Evolutionary conservation across 2,797 vertebrate genomes (phyloP).

Genomic region (Ptychadena robeensis): DNA sequence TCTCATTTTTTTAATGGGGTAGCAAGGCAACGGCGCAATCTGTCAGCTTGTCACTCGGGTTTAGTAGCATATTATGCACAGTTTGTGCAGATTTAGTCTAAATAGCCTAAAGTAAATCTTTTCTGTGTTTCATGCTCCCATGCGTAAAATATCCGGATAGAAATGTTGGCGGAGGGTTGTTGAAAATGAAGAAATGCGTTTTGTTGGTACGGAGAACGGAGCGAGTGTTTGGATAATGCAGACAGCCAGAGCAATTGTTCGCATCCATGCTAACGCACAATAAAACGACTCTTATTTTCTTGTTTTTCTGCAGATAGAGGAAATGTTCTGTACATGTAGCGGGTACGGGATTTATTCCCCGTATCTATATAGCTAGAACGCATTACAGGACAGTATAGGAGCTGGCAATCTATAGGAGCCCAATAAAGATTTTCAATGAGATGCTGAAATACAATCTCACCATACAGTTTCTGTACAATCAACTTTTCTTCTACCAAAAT

Average conservation of each 20-base stretch:
- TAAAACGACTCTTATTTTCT: background rate
- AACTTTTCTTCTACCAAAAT: too few species aligned
- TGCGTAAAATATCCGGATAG: conserved; percentile 21
- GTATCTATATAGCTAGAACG: background rate
- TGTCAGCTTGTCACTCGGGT: conserved; percentile 40
- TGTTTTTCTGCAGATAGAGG: background rate
- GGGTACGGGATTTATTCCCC: background rate
- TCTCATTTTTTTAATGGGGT: conserved; percentile 24
- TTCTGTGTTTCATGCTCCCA: conserved; percentile 15
- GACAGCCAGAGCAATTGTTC: background rate
- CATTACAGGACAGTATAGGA: background rate
- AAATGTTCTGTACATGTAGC: background rate
- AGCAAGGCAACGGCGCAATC: conserved; percentile 14
- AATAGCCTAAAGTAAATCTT: conserved; percentile 45
- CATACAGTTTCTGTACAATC: too few species aligned
- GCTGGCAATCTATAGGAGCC: too few species aligned
- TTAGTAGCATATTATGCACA: conserved; percentile 16
- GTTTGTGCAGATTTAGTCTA: conserved; percentile 42
- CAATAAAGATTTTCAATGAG: too few species aligned
- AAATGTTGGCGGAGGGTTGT: conserved; percentile 23
- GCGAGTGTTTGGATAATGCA: background rate
- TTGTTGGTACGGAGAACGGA: conserved; percentile 8
- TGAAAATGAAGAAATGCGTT: background rate
- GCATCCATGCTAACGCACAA: background rate
- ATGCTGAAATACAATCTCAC: too few species aligned